Conservation (phyloP, 1,140 invertebrate species). For the Drosophila lowei region DNA sequence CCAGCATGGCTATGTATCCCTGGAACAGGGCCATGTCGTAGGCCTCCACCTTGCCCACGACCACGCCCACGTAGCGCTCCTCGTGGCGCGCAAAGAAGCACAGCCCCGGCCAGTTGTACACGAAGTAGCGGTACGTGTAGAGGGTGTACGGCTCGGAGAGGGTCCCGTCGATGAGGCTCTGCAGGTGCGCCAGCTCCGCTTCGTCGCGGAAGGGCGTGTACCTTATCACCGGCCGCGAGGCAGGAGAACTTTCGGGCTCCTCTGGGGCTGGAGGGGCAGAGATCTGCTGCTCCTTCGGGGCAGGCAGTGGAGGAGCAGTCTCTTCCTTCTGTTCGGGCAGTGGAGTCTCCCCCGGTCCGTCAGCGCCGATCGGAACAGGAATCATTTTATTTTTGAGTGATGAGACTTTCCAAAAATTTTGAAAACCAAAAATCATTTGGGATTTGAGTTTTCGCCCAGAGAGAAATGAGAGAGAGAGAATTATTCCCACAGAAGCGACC, state of each 20-base stretch:
- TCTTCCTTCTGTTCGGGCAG: neutral
- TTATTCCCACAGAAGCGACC: no score
- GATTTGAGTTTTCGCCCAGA: no score
- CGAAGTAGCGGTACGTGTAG: constrained; percentile 99
- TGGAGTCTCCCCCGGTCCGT: no score
- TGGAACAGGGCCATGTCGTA: constrained; percentile 86
- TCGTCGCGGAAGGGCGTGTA: constrained; percentile 44
- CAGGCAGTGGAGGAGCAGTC: neutral
- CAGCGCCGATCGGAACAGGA: neutral
- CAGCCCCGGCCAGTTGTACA: constrained; percentile 99
- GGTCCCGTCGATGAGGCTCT: constrained; percentile 98
- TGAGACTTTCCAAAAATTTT: neutral
- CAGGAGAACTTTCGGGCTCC: no score
- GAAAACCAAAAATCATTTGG: neutral
- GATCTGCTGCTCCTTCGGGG: no score
- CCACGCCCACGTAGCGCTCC: constrained; percentile 95
- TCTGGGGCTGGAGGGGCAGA: no score
- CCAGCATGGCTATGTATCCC: constrained; percentile 99
- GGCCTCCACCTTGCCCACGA: constrained; percentile 98
- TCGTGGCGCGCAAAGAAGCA: constrained; percentile 96
- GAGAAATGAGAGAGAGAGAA: no score
- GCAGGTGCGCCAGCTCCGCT: constrained; percentile 86
- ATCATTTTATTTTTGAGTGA: neutral
- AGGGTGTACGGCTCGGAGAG: constrained; percentile 99
- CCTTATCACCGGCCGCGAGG: constrained; percentile 3